Base-by-base conservation (phyloP, 2,888 invertebrate genomes). In the Athrips mouffetella region DNA sequence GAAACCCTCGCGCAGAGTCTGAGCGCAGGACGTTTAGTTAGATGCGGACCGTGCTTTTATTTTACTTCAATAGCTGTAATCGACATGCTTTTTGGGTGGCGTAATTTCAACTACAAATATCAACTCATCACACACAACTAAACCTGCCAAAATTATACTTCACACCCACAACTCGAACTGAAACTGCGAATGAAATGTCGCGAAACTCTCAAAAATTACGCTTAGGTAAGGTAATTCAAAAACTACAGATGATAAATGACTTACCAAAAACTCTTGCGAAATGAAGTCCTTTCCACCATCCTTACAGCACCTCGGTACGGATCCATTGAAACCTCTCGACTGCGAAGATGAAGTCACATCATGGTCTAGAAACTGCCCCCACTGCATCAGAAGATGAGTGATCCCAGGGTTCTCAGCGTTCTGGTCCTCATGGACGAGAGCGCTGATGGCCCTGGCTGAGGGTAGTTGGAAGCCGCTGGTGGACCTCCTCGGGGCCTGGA, bases 291-390 rank as follows among this genome's bases (percentile, higher is more conserved):
- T 75, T 4, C 92, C 92, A 3, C 90, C 90, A 51, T 89, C 89
- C 44, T 89, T 85, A 66, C 95, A 95, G 72, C 96, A 95, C 59
- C 93, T 90, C 25, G 96, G 94, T 48, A 95, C 91, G 0, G 94
- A 92, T 5, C 94, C 93, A 67, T 95, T 94, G 65, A 95, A 94
- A 5, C 94, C 93, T 60, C 91, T 88, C 1, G 94, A 92, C 63
- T 94, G 94, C 0, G 93, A 94, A 3, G 94, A 92, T 0, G 94
- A 92, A 31, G 94, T 95, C 55, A 97, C 82, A 70, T 97, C 97
- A 65, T 97, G 97, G 70, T 97, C 97, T 50, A 97, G 68, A 60
- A 97, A 93, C 78, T 97, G 97, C 0, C 97, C 97, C 95, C 96
- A 96, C 71, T 97, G 96, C 91, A 96, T 96, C 51, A 95, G 90